Evolutionary conservation across 2,113 vertebrate genomes (phyloP).

Genomic region (Heterotis niloticus): DNA sequence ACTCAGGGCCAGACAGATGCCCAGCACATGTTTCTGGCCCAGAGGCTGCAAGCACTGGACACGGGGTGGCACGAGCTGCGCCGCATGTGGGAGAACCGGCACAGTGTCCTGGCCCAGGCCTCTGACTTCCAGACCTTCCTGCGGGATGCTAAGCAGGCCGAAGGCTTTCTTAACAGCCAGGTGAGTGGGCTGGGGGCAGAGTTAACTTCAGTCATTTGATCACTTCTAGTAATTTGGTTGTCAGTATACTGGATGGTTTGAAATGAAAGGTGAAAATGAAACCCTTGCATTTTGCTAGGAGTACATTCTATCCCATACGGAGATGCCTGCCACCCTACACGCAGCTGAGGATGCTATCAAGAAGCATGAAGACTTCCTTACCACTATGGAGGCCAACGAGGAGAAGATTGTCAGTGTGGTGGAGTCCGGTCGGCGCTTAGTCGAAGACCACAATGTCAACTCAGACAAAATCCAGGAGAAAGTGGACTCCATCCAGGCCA

Average conservation of each 20-base stretch:
- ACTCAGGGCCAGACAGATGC: slow-evolving; percentile 81
- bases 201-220: no score
- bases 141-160: slow-evolving; percentile 84
- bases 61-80: slow-evolving; percentile 88
- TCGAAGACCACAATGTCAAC: slow-evolving; percentile 74
- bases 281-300: slow-evolving; percentile 65
- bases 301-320: slow-evolving; percentile 83
- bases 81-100: slow-evolving; percentile 89
- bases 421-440: slow-evolving; percentile 78
- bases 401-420: slow-evolving; percentile 81
- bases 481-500: slow-evolving; percentile 83
- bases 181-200: slow-evolving; percentile 49
- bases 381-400: slow-evolving; percentile 85
- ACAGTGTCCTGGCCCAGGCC: slow-evolving; percentile 79
- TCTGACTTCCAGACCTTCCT: slow-evolving; percentile 86
- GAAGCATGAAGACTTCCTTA: slow-evolving; percentile 88
- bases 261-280: neutral
- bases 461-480: slow-evolving; percentile 85
- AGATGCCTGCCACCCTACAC: slow-evolving; percentile 83
- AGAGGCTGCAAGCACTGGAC: slow-evolving; percentile 83
- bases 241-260: neutral
- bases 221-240: no score
- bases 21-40: slow-evolving; percentile 82
- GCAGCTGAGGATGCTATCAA: slow-evolving; percentile 83
- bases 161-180: slow-evolving; percentile 89